These are phyloP conservation scores for Himalopsyche phryganea DNA, from an alignment of 1,140 invertebrate genomes.

Conservation along the genomic window DNA sequence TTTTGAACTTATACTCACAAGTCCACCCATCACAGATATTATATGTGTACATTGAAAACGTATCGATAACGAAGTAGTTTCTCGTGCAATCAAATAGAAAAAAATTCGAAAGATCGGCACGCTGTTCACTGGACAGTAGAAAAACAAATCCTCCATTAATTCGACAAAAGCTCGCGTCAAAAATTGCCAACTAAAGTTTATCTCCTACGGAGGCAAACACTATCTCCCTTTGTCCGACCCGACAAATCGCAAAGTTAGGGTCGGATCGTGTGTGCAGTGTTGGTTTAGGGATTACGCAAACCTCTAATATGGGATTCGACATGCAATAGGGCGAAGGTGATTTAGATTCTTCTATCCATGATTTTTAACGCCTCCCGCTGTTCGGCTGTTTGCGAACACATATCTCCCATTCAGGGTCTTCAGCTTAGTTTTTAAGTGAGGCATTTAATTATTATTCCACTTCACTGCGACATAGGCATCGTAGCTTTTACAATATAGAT, in stretches of 20 bases:
- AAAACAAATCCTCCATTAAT: slow-evolving; percentile 3
- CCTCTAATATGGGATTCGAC: slow-evolving; percentile 15
- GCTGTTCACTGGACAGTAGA: background rate
- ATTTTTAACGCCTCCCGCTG: slow-evolving; percentile 9
- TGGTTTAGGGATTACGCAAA: slow-evolving; percentile 26
- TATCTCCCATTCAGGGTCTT: slow-evolving; percentile 2
- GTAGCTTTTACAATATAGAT: too few relatives aligned
- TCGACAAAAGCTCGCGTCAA: slow-evolving; percentile 2
- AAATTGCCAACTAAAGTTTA: background rate
- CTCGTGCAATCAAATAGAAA: too few relatives aligned
- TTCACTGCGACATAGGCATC: too few relatives aligned
- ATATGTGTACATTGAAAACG: too few relatives aligned
- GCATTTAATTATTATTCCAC: background rate
- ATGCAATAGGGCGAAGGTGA: background rate
- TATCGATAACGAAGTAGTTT: too few relatives aligned
- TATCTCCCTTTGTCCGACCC: background rate
- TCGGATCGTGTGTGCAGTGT: slow-evolving; percentile 19
- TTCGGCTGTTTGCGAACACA: slow-evolving; percentile 1
- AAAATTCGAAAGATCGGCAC: background rate
- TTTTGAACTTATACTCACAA: too few relatives aligned
- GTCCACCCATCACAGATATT: too few relatives aligned
- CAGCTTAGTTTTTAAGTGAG: background rate
- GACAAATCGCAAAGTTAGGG: slow-evolving; percentile 18
- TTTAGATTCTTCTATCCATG: slow-evolving; percentile 1
- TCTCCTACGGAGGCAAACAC: slow-evolving; percentile 1